phyloP scores from a whole-genome alignment of 1,140 invertebrate genomes.

The Bursaphelenchus mucronatus region DNA sequence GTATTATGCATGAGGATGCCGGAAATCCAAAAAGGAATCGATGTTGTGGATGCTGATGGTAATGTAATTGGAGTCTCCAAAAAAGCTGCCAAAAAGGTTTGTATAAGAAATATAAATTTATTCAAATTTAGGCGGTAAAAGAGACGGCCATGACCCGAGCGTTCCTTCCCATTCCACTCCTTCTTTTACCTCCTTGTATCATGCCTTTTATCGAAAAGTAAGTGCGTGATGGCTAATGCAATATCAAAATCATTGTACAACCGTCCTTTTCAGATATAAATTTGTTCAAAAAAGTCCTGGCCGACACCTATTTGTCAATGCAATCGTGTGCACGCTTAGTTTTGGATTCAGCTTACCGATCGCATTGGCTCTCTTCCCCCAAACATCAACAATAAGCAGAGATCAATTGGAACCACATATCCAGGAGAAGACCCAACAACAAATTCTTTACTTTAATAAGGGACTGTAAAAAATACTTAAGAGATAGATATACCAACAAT shows the following conservation, averaged over 20 bases:
- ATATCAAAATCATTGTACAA: slow-evolving; percentile 9
- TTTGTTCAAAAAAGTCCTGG: slow-evolving; percentile 36
- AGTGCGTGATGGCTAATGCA: slow-evolving; percentile 9
- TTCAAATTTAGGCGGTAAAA: slow-evolving; percentile 37
- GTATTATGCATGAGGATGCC: slow-evolving; percentile 65
- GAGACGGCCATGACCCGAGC: slow-evolving; percentile 52
- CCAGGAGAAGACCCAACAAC: slow-evolving; percentile 51
- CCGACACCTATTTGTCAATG: slow-evolving; percentile 49
- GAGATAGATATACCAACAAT: slow-evolving; percentile 3
- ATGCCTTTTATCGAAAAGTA: slow-evolving; percentile 55
- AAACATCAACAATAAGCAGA: slow-evolving; percentile 39
- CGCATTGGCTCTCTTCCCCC: slow-evolving; percentile 53
- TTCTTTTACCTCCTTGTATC: slow-evolving; percentile 49
- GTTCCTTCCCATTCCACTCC: slow-evolving; percentile 51
- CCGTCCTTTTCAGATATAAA: slow-evolving; percentile 33
- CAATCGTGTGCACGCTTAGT: slow-evolving; percentile 50
- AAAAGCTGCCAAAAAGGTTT: slow-evolving; percentile 64
- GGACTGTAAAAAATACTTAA: slow-evolving; percentile 52
- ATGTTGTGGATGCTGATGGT: slow-evolving; percentile 62
- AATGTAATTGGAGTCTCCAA: slow-evolving; percentile 64
- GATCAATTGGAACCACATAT: slow-evolving; percentile 59
- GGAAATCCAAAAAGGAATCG: slow-evolving; percentile 64
- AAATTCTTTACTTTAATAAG: slow-evolving; percentile 60
- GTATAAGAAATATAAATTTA: not conserved
- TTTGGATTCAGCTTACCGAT: slow-evolving; percentile 49